Conservation (phyloP, 2,888 invertebrate species). For the Dynastes hyllus region DNA sequence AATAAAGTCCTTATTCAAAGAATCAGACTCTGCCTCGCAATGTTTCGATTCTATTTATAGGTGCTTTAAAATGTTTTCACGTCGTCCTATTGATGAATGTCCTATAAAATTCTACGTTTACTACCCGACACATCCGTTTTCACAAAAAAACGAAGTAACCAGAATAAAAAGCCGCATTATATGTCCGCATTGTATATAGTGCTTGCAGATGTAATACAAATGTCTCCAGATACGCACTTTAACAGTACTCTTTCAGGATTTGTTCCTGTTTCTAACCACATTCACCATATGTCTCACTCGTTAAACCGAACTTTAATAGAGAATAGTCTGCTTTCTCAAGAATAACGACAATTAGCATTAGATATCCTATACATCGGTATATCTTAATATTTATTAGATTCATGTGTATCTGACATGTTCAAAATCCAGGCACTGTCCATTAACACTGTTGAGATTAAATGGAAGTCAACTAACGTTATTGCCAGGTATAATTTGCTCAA, state of each 20-base stretch:
- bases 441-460: no score
- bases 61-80: no score
- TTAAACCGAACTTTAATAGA: background rate
- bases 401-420: no score
- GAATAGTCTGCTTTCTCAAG: conserved; percentile 14
- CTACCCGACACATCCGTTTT: background rate
- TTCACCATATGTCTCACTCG: conserved; percentile 3
- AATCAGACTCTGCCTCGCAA: no score
- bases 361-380: background rate
- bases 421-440: no score
- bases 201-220: background rate
- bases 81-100: no score
- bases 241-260: conserved; percentile 21
- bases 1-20: no score
- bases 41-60: no score
- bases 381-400: no score
- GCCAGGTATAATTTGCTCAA: no score
- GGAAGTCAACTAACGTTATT: no score
- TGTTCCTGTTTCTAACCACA: background rate
- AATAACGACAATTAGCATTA: background rate
- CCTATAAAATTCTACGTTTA: no score
- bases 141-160: background rate
- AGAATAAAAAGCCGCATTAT: background rate
- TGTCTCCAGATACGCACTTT: background rate
- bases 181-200: background rate